Base-by-base conservation (phyloP, 37 sponge, comb jelly and placozoan genomes). In the Eunapius fragilis region DNA sequence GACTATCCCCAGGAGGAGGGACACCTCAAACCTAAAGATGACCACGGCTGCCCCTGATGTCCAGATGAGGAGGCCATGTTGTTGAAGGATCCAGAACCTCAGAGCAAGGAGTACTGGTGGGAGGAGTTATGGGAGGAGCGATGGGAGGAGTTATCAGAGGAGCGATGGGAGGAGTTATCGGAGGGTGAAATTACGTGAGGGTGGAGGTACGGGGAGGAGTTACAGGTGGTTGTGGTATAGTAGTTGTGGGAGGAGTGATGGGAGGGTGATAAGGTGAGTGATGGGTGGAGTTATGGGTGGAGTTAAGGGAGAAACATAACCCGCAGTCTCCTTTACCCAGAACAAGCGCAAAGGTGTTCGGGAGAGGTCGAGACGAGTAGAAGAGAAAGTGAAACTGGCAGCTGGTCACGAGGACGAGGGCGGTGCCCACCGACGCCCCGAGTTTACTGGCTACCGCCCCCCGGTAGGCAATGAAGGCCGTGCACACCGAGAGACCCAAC, bases 351-450 rank as follows among this genome's bases (percentile, higher is more conserved):
- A 99, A 99, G 25, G 95, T 93, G 86, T 99, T 99, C 25, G 99
- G 99, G 2, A 99, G 93, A 33, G 99, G 96, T 68, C 99, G 92
- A 31, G 94, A 91, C 32, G 91, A 88, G 83, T 99, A 99, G 91
- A 95, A 99, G 37, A 99, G 87, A 58, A 97, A 93, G 88, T 99
- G 99, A 76, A 99, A 99, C 92, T 99, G 99, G 37, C 82, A 83
- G 37, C 71, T 68, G 33, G 98, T 97, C 75, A 97, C 75, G 67
- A 93, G 37, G 31, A 84, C 38, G 41, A 88, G 41, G 41, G 83
- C 89, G 67, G 30, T 58, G 25, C 90, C 88, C 27, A 91, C 89
- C 0, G 68, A 23, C 6, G 67, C 37, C 25, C 95, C 96, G 48
- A 95, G 84, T n/a, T 49, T 82, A 37, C 50, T 72, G 33, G 71